phyloP scores from a whole-genome alignment of 2,888 invertebrate genomes.

The Protophormia terraenovae region DNA sequence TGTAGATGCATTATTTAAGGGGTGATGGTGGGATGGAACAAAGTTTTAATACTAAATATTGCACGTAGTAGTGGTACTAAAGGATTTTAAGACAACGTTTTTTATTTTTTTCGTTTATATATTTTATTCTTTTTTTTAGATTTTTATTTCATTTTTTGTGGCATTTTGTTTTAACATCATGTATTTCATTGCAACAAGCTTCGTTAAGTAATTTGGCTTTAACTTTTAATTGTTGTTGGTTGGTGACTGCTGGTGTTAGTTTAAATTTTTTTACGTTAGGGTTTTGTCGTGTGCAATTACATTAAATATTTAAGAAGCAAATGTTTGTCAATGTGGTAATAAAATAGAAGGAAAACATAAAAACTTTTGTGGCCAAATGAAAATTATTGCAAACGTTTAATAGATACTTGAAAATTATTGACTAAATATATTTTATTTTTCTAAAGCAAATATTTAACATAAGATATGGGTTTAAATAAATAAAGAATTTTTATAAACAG shows the following conservation, averaged over 20 bases:
- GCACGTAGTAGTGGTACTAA: not conserved
- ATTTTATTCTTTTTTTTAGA: no score
- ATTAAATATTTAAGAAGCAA: not conserved
- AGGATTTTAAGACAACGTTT: not conserved
- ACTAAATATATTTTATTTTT: no score
- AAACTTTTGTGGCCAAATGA: no score
- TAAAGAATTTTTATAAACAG: no score
- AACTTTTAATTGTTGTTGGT: slow-evolving; percentile 34
- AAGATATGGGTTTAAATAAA: no score
- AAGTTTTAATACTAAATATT: not conserved
- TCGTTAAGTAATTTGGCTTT: slow-evolving; percentile 45
- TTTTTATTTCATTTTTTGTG: not conserved
- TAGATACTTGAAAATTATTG: no score
- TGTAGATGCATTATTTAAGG: no score
- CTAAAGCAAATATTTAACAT: no score
- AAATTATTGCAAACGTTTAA: no score
- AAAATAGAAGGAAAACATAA: not conserved
- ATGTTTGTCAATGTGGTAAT: slow-evolving; percentile 5
- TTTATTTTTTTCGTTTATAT: not conserved
- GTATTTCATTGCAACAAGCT: slow-evolving; percentile 5
- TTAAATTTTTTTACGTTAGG: not conserved
- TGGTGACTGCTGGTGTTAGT: not conserved
- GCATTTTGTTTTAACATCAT: slow-evolving; percentile 5
- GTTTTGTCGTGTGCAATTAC: not conserved
- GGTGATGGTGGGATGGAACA: not conserved